phyloP scores from a whole-genome alignment of 2,797 vertebrate genomes.

The Scomberomorus guttatus region DNA sequence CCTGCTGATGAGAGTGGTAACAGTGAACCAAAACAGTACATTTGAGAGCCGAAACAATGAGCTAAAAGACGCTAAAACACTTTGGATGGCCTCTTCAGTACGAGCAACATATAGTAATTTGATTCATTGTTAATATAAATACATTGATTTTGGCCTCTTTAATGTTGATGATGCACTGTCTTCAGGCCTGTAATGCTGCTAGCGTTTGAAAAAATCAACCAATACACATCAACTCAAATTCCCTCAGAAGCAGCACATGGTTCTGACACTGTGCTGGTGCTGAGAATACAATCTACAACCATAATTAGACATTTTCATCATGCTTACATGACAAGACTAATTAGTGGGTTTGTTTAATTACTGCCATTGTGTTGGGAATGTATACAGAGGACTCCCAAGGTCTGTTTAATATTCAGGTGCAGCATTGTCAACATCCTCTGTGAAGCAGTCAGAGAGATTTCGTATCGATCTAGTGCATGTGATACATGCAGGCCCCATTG shows the following conservation, averaged over 20 bases:
- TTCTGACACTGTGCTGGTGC: conserved; percentile 58
- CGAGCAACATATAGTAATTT: neutral
- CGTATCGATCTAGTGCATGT: conserved; percentile 70
- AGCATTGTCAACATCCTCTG: conserved; percentile 63
- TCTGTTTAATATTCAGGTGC: conserved; percentile 70
- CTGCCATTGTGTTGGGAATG: conserved; percentile 24
- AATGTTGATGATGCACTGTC: neutral
- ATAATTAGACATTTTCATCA: conserved; percentile 85
- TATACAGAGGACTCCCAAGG: conserved; percentile 27
- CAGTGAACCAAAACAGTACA: too few species aligned
- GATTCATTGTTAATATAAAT: neutral
- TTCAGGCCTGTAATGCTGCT: neutral
- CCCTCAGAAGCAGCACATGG: conserved; percentile 59
- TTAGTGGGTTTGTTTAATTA: conserved; percentile 79
- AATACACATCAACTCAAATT: conserved; percentile 55
- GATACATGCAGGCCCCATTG: conserved; percentile 64
- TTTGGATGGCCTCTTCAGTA: too few species aligned
- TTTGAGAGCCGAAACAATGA: too few species aligned
- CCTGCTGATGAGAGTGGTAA: neutral
- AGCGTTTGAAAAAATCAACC: conserved; percentile 35
- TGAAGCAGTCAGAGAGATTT: conserved; percentile 62
- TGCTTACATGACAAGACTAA: conserved; percentile 83
- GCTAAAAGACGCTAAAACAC: too few species aligned
- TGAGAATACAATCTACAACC: conserved; percentile 70
- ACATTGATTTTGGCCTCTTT: neutral